Evolutionary conservation across 1,140 invertebrate species (phyloP), one percentile per base, ranked within the genome.

Genomic region (Drosophila sproati): DNA sequence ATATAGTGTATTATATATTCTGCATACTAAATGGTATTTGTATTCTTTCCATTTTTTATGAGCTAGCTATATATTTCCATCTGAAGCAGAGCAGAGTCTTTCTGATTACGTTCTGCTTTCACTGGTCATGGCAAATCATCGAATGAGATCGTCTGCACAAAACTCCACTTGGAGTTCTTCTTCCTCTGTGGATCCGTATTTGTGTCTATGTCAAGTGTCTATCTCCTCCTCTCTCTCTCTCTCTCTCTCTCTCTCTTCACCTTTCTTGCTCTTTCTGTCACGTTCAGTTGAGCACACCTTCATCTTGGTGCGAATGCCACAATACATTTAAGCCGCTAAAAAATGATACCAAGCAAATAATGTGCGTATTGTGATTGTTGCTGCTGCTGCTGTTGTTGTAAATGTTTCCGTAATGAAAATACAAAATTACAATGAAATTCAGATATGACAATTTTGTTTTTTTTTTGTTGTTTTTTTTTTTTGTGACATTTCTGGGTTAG

Each of bases 21-120:
- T 12, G 37, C 0, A 3, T 57, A 2, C n/a, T 47, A 20, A 20
- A 20, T 20, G 20, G 20, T 20, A 20, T 20, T 20, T 20, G 20
- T 20, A 20, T 20, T 20, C 20, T 20, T 20, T 20, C 20, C 20
- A 20, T 20, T 20, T 20, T 20, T 20, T 20, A 20, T 20, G 20
- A 20, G 20, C 41, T 12, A 12, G 12, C 12, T 32, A 56, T 70
- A 62, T 62, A 31, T 51, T 56, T 61, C 31, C 34, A 56, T 55
- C 7, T 29, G 55, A 55, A 54, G 56, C 37, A 29, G 35, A 20
- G 41, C 51, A 20, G 41, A 68, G 63, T 54, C 34, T 59, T 51
- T 67, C 43, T 60, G 72, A 74, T 74, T 74, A 70, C 72, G 72
- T 74, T 74, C 72, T 74, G 72, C 80, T 83, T 83, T 83, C 81